These are phyloP conservation scores for Apodemus sylvaticus DNA, from an alignment of 2,113 vertebrate genomes.

Conservation along the genomic window DNA sequence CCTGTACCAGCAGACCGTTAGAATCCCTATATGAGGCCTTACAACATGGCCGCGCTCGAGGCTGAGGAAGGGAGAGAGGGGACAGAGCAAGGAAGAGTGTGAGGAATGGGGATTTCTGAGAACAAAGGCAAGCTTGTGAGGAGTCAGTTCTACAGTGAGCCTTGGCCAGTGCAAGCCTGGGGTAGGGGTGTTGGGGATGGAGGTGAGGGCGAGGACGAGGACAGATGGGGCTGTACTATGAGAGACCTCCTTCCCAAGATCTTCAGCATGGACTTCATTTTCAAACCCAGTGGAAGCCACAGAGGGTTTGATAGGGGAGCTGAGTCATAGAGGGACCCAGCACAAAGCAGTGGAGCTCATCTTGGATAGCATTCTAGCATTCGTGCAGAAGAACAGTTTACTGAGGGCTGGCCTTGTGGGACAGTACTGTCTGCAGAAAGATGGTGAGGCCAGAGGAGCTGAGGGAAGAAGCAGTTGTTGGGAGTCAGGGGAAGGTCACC, in stretches of 20 bases:
- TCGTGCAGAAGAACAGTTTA: background rate
- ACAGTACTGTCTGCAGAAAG: fast-evolving
- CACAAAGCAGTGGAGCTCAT: background rate
- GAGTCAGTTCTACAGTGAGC: background rate
- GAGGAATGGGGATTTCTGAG: background rate
- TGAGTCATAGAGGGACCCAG: background rate
- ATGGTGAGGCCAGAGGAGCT: background rate
- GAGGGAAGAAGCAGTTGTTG: background rate
- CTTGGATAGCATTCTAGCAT: background rate
- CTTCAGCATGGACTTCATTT: background rate
- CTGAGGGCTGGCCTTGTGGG: background rate
- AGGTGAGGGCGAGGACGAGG: background rate
- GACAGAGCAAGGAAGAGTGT: background rate
- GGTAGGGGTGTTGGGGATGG: background rate
- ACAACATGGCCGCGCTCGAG: background rate
- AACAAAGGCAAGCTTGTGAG: background rate
- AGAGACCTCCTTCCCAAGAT: background rate
- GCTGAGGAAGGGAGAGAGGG: background rate
- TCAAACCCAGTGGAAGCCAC: background rate
- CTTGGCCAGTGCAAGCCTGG: background rate
- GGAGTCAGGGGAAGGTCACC: background rate
- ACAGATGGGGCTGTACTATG: background rate
- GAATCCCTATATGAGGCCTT: background rate
- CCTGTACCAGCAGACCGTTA: background rate
- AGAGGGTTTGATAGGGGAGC: background rate